phyloP scores from a whole-genome alignment of 2,113 vertebrate genomes.

The Brachirus orientalis region DNA sequence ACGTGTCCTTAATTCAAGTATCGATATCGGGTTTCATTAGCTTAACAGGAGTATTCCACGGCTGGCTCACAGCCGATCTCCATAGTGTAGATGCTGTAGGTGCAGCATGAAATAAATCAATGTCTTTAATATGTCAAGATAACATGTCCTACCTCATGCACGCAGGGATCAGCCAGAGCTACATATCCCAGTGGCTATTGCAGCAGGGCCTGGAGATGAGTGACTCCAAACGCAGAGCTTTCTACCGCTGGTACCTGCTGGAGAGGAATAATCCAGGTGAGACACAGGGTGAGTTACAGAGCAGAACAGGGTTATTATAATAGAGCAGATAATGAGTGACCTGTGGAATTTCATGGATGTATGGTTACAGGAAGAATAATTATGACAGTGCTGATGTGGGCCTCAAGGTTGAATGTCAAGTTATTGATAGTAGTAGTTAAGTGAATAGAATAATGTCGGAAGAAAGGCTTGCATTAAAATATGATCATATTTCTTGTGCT shows the following conservation, averaged over 20 bases:
- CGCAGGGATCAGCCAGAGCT: conserved; percentile 87
- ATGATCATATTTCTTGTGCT: conserved; percentile 8
- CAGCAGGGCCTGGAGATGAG: conserved; percentile 88
- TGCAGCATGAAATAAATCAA: conserved; percentile 17
- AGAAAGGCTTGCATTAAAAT: conserved; percentile 13
- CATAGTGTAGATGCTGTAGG: neutral
- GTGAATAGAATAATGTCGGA: conserved; percentile 10
- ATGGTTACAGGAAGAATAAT: conserved; percentile 10
- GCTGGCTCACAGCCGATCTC: conserved; percentile 28
- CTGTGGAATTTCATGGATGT: conserved; percentile 5
- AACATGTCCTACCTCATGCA: conserved; percentile 6
- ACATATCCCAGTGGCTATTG: conserved; percentile 87
- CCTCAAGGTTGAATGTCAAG: conserved; percentile 28
- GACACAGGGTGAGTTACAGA: neutral
- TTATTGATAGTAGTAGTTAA: conserved; percentile 41
- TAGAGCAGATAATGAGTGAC: neutral
- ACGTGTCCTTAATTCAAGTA: conserved; percentile 25
- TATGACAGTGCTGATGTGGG: conserved; percentile 12
- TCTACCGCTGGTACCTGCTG: conserved; percentile 88
- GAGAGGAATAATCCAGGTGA: conserved; percentile 86
- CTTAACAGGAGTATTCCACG: conserved; percentile 27
- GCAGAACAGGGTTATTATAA: neutral
- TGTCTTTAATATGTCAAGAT: conserved; percentile 30
- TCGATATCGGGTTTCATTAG: conserved; percentile 33
- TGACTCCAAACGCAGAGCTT: conserved; percentile 85